Conservation (phyloP, 1,140 invertebrate genomes). For the Drosophila ogumai region DNA sequence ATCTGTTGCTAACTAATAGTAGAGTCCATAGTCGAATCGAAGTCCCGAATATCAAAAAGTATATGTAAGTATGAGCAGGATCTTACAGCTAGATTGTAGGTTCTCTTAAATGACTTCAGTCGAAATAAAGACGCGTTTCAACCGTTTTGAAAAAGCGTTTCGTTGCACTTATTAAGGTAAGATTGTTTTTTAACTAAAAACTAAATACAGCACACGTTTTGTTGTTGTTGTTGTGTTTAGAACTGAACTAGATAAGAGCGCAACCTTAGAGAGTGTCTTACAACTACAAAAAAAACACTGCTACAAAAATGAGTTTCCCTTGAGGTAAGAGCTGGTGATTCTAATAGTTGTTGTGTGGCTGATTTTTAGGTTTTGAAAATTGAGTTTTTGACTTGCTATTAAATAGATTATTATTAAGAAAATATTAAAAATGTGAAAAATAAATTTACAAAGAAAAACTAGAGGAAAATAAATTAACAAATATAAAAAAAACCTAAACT, state of each 20-base stretch:
- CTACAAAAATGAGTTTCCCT: not conserved
- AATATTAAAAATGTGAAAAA: not conserved
- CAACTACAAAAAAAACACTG: constrained; percentile 1
- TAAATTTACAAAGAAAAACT: not conserved
- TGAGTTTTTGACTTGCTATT: not conserved
- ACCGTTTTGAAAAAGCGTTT: constrained; percentile 69
- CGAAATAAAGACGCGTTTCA: constrained; percentile 73
- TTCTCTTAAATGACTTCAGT: constrained; percentile 72
- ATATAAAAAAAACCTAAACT: not conserved
- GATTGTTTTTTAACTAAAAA: constrained; percentile 23
- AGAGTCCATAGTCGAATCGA: constrained; percentile 47
- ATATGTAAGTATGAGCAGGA: constrained; percentile 44
- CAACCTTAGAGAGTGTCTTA: constrained; percentile 31
- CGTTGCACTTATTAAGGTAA: constrained; percentile 63
- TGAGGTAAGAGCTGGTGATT: constrained; percentile 2
- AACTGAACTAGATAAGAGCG: constrained; percentile 74
- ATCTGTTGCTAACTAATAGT: constrained; percentile 52
- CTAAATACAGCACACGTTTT: constrained; percentile 66
- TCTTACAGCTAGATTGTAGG: constrained; percentile 39
- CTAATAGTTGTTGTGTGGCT: not conserved
- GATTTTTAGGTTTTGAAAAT: not conserved
- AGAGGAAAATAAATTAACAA: not conserved
- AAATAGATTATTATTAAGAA: too few species aligned
- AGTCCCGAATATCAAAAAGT: constrained; percentile 61
- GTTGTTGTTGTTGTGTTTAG: constrained; percentile 49